Conservation (phyloP, 2,797 vertebrate genomes). For the Cirrhinus molitorella region DNA sequence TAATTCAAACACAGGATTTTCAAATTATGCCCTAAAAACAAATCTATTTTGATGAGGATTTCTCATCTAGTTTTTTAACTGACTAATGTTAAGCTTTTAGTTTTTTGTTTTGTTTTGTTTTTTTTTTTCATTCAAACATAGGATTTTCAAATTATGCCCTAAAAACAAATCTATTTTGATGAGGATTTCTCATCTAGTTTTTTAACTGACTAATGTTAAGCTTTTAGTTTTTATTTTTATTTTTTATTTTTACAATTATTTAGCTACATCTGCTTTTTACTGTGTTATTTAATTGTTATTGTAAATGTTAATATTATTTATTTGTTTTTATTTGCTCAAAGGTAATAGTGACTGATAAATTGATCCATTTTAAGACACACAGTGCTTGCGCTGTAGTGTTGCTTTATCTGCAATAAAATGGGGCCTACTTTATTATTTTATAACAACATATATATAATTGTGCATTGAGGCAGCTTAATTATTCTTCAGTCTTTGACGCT, state of each 20-base stretch:
- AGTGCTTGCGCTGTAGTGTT: not conserved
- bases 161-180: not conserved
- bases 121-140: not conserved
- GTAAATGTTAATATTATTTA: not conserved
- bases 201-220: too few relatives aligned
- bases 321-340: not conserved
- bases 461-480: not conserved
- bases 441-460: not conserved
- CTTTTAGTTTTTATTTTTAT: too few relatives aligned
- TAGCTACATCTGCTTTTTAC: too few relatives aligned
- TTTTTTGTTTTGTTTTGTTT: too few relatives aligned
- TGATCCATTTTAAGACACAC: not conserved
- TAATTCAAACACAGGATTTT: not conserved
- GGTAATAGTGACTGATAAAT: not conserved
- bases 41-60: not conserved
- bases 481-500: not conserved
- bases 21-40: not conserved
- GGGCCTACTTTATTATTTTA: not conserved
- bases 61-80: too few relatives aligned
- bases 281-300: not conserved
- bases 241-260: too few relatives aligned
- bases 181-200: not conserved
- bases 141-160: not conserved
- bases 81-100: too few relatives aligned
- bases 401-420: not conserved